Conservation (phyloP, 2,888 invertebrate genomes). For the Epirrhoe tristata region DNA sequence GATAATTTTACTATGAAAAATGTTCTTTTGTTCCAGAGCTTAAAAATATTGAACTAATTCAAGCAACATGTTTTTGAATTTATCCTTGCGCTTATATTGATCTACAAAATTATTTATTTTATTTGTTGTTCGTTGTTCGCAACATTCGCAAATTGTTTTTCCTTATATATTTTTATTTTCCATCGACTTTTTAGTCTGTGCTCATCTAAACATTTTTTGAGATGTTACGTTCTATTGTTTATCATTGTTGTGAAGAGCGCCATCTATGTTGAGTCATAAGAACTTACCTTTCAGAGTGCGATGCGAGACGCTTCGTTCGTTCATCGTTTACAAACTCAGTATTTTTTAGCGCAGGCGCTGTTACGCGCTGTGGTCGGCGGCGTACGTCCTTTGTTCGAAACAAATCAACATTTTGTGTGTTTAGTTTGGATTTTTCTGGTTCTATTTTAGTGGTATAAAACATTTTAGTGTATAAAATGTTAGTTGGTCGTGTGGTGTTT, state of each 20-base stretch:
- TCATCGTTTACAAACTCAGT: slow-evolving; percentile 50
- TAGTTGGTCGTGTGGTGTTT: slow-evolving; percentile 52
- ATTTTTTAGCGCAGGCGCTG: slow-evolving; percentile 81
- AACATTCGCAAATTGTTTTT: not conserved
- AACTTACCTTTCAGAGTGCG: slow-evolving; percentile 55
- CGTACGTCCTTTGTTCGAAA: slow-evolving; percentile 85
- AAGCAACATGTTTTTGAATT: too few species aligned
- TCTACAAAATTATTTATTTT: too few species aligned
- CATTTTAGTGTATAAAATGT: slow-evolving; percentile 68
- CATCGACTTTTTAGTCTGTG: slow-evolving; percentile 15
- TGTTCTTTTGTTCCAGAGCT: too few species aligned
- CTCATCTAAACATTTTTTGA: slow-evolving; percentile 12
- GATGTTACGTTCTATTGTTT: slow-evolving; percentile 49
- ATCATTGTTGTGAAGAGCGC: slow-evolving; percentile 56
- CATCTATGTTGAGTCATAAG: slow-evolving; percentile 65
- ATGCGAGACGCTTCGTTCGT: slow-evolving; percentile 69
- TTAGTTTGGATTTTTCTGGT: slow-evolving; percentile 74
- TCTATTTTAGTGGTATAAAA: slow-evolving; percentile 60
- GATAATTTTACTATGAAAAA: too few species aligned
- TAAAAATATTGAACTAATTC: too few species aligned
- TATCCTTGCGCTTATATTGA: too few species aligned
- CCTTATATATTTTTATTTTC: not conserved
- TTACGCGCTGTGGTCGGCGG: slow-evolving; percentile 81
- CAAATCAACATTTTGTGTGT: slow-evolving; percentile 81
- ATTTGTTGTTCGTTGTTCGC: too few species aligned